Evolutionary conservation across 2,888 invertebrate species (phyloP), one percentile per base, ranked within the genome.

Genomic region (Sesamia inferens): DNA sequence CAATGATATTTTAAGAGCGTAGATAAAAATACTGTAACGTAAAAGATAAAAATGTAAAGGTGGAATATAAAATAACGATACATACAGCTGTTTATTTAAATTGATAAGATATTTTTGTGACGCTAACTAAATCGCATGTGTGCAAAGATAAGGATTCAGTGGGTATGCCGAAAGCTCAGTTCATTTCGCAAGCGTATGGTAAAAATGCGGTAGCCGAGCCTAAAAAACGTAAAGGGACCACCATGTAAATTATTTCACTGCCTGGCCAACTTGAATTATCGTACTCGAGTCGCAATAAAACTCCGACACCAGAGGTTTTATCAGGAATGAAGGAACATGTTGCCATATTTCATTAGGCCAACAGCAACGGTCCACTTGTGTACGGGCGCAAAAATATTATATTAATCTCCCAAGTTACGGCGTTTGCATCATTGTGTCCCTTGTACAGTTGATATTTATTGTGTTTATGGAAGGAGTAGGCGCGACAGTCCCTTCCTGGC

Each of bases 341-440:
- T 94, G 94, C 94, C 93, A 94, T 95, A 95, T 94, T 94, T 96
- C 95, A 95, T 94, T 94, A 94, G 91, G 87, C 88, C 90, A 92
- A 92, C 92, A 89, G 92, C 91, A 92, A 92, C 91, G 90, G 92
- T 90, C 88, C 89, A 92, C 90, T 91, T 92, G 92, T 92, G 92
- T 92, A 90, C 91, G 86, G 87, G 89, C 90, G 92, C 91, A 94
- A 94, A 94, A 94, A 93, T 95, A 93, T 95, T 92, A 92, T 93
- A 94, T 94, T 94, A 94, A 94, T 94, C 93, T 93, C 89, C 87
- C 83, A 92, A 93, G 92, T 93, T 93, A 93, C 92, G 90, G 85
- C 89, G 89, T 90, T 89, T 90, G 90, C 89, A 91, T 91, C 90
- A 92, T 93, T 93, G 91, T 92, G 89, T 91, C 88, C 90, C 91